A percentile compares a stretch with the other conserved stretches of the same genome.
phyloP scores from a whole-genome alignment of 1,140 invertebrate species.

The Doryteuthis pealeii region DNA sequence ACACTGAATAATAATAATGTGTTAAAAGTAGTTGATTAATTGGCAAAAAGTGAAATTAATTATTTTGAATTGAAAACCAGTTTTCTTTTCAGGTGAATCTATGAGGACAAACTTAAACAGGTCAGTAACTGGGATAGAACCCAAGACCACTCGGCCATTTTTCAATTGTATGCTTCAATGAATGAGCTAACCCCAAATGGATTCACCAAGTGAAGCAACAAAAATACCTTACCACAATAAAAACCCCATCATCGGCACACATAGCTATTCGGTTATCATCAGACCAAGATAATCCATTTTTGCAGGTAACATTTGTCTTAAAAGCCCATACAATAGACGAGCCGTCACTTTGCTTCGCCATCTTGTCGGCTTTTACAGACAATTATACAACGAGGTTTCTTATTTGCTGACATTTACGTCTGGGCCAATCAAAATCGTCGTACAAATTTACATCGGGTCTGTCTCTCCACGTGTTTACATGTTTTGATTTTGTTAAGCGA shows the following conservation, averaged over 20 bases:
- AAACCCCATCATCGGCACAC: slow-evolving; percentile 5
- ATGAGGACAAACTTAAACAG: too few relatives aligned
- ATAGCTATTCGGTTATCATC: slow-evolving; percentile 9
- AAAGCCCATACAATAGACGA: slow-evolving; percentile 5
- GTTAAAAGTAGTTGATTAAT: too few relatives aligned
- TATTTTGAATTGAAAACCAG: too few relatives aligned
- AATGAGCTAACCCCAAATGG: too few relatives aligned
- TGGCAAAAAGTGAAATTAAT: too few relatives aligned
- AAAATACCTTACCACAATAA: neutral
- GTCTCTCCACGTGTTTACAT: neutral
- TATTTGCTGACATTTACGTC: neutral
- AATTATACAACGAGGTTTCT: neutral
- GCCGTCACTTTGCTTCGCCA: slow-evolving; percentile 3
- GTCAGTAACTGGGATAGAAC: too few relatives aligned
- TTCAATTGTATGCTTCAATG: too few relatives aligned
- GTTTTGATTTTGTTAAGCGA: neutral
- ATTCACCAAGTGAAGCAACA: too few relatives aligned
- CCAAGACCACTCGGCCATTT: too few relatives aligned
- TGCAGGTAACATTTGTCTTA: slow-evolving; percentile 4
- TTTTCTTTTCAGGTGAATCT: too few relatives aligned
- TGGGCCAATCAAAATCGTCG: neutral
- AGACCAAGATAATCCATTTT: slow-evolving; percentile 6
- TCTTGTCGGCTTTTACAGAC: neutral
- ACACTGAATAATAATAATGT: too few relatives aligned
- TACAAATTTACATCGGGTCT: neutral